phyloP scores from a whole-genome alignment of 2,113 vertebrate genomes.

The chimpanzee (Pan troglodytes) region DNA sequence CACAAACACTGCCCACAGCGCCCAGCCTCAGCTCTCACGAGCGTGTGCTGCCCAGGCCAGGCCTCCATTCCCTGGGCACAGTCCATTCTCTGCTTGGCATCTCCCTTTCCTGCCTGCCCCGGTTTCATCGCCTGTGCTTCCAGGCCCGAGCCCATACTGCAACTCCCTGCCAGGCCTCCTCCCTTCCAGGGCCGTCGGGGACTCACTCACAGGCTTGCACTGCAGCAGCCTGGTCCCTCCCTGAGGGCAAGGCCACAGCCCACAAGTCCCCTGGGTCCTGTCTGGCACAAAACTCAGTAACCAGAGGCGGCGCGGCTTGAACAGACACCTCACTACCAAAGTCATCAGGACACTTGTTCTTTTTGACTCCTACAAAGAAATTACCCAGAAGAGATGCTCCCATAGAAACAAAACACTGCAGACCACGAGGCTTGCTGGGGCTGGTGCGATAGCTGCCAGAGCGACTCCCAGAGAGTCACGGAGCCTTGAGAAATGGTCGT shows the following conservation, averaged over 20 bases:
- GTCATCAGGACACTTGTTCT: not conserved
- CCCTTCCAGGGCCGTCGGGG: not conserved
- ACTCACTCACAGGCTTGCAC: not conserved
- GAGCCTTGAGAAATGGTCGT: not conserved
- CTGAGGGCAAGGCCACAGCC: not conserved
- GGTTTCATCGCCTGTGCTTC: too few relatives aligned
- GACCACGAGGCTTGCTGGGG: too few relatives aligned
- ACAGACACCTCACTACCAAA: not conserved
- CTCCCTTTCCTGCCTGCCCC: not conserved
- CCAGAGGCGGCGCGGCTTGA: not conserved
- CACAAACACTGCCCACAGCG: accelerated
- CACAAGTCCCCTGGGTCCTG: not conserved
- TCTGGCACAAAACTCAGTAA: not conserved
- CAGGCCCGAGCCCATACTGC: not conserved
- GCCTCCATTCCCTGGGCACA: accelerated
- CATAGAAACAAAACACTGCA: not conserved
- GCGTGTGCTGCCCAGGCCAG: accelerated
- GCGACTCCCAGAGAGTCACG: accelerated
- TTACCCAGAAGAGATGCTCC: not conserved
- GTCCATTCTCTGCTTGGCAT: not conserved
- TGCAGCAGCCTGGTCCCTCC: too few relatives aligned
- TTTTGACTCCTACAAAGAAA: not conserved
- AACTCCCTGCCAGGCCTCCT: not conserved
- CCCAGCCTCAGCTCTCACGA: accelerated
- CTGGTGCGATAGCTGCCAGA: accelerated